A percentile compares a stretch with the other conserved stretches of the same genome.
phyloP scores from a whole-genome alignment of 2,888 invertebrate genomes.

The Sipunculus nudus region DNA sequence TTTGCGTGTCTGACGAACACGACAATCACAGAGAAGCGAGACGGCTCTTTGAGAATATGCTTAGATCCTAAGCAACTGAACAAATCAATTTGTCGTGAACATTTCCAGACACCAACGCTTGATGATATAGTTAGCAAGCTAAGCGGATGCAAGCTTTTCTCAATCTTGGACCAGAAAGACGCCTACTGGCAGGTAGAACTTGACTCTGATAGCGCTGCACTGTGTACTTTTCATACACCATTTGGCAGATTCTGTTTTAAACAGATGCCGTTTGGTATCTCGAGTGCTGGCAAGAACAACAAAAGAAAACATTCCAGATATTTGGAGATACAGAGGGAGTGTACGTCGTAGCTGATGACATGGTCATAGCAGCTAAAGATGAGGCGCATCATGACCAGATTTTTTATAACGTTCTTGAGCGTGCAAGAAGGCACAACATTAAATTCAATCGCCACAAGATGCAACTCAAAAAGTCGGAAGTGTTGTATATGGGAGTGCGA shows the following conservation, averaged over 20 bases:
- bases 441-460: conserved; percentile 12
- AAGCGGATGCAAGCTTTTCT: conserved; percentile 29
- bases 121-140: conserved; percentile 36
- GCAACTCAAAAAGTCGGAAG: conserved; percentile 11
- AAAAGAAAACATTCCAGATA: conserved; percentile 24
- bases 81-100: background rate
- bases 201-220: conserved; percentile 11
- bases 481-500: conserved; percentile 4
- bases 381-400: conserved; percentile 2
- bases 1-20: no score
- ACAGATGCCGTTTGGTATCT: conserved; percentile 37
- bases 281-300: conserved; percentile 29
- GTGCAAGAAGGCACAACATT: conserved; percentile 6
- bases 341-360: conserved; percentile 6
- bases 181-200: conserved; percentile 26
- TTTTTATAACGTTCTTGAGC: background rate
- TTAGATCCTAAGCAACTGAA: conserved; percentile 8
- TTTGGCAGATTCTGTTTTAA: conserved; percentile 32
- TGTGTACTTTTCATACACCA: conserved; percentile 33
- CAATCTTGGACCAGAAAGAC: conserved; percentile 30
- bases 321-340: background rate
- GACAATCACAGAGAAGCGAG: no score
- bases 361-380: background rate
- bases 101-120: conserved; percentile 20
- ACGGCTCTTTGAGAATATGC: conserved; percentile 3